A percentile compares a stretch with the other conserved stretches of the same genome.
These are phyloP conservation scores for Callyntrura sp. DNA, from an alignment of 2,888 invertebrate species.

Conservation along the genomic window DNA sequence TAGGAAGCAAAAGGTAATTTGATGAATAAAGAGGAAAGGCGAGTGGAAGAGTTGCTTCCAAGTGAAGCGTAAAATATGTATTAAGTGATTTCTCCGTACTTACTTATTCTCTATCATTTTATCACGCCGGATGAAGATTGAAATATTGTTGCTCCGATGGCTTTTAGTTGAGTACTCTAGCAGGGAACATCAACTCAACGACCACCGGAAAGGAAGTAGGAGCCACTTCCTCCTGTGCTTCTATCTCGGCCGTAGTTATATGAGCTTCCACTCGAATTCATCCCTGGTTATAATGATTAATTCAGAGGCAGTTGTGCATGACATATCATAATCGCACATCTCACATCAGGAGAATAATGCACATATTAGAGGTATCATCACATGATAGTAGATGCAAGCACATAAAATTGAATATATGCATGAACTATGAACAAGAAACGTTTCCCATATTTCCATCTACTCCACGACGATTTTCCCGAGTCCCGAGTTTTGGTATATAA, in stretches of 20 bases:
- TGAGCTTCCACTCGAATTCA: too few relatives aligned
- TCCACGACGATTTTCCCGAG: too few relatives aligned
- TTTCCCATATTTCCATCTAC: too few relatives aligned
- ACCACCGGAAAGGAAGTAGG: neutral
- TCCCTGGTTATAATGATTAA: slow-evolving; percentile 27
- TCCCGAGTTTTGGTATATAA: too few relatives aligned
- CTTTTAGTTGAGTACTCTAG: neutral
- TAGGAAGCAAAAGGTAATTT: neutral
- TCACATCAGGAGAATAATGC: neutral
- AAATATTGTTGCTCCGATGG: too few relatives aligned
- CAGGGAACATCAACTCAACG: neutral
- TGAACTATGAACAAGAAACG: too few relatives aligned
- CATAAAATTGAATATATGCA: too few relatives aligned
- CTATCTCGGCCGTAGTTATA: too few relatives aligned
- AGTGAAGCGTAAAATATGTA: slow-evolving; percentile 8
- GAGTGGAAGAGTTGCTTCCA: neutral
- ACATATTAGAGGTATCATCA: too few relatives aligned
- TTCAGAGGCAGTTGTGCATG: slow-evolving; percentile 44
- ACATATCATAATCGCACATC: slow-evolving; percentile 16
- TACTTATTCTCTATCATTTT: neutral
- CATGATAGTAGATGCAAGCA: too few relatives aligned
- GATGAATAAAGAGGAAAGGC: too few relatives aligned
- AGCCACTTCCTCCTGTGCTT: neutral
- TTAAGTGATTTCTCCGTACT: too few relatives aligned
- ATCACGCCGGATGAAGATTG: neutral